These are phyloP conservation scores for Eubasilissa regina DNA, from an alignment of 1,140 invertebrate genomes.

Conservation along the genomic window DNA sequence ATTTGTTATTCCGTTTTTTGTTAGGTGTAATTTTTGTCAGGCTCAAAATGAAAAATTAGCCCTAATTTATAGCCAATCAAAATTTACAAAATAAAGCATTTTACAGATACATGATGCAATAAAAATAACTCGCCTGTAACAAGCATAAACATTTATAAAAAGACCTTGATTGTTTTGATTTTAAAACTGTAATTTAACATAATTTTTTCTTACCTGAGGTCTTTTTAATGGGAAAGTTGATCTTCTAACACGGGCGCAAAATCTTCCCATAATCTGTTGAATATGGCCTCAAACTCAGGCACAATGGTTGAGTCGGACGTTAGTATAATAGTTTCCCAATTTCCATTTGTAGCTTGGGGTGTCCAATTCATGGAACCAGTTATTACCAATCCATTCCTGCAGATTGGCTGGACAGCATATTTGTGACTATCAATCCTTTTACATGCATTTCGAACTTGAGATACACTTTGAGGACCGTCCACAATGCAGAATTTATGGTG, in stretches of 20 bases:
- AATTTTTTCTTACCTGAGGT: too few relatives aligned
- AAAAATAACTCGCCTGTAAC: too few relatives aligned
- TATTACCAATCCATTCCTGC: constrained; percentile 7
- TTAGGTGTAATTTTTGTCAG: too few relatives aligned
- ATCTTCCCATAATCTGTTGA: constrained; percentile 3
- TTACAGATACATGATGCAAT: too few relatives aligned
- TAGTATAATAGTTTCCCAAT: constrained; percentile 5
- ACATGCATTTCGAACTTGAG: neutral
- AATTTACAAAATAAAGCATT: too few relatives aligned
- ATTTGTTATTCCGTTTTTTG: too few relatives aligned
- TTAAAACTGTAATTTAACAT: too few relatives aligned
- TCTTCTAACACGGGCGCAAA: neutral
- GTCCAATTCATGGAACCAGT: constrained; percentile 30
- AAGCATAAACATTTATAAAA: too few relatives aligned
- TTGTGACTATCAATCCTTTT: neutral
- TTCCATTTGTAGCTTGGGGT: neutral
- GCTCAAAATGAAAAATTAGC: too few relatives aligned
- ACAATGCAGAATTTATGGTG: constrained; percentile 30
- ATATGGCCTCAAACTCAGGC: constrained; percentile 1
- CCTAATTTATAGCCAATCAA: too few relatives aligned
- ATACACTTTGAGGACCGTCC: constrained; percentile 1
- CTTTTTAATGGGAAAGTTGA: too few relatives aligned
- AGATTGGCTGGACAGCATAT: neutral
- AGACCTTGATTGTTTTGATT: too few relatives aligned
- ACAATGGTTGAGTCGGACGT: neutral